Percentiles rank a stretch among this genome's conserved stretches.
phyloP scores from a whole-genome alignment of 2,113 vertebrate genomes.

The Otis tarda region DNA sequence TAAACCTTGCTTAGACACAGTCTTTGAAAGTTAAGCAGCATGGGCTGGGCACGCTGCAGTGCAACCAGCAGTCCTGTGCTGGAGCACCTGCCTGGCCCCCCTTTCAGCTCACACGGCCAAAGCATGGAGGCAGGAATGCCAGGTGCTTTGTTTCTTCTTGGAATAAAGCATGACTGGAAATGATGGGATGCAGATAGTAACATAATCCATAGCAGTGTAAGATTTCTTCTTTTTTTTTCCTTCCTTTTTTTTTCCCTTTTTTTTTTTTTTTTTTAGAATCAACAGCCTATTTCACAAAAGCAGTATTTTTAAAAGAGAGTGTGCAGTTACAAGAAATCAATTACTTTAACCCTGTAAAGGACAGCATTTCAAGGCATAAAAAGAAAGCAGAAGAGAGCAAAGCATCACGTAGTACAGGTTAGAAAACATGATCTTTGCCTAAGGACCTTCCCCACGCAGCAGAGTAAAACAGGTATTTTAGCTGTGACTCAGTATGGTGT shows the following conservation, averaged over 20 bases:
- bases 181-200: not conserved
- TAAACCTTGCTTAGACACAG: not conserved
- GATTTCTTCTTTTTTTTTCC: not conserved
- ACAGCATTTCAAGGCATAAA: not conserved
- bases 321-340: constrained; percentile 10
- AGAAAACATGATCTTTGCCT: constrained; percentile 20
- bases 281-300: not conserved
- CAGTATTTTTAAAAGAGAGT: not conserved
- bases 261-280: not conserved
- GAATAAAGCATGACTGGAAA: not conserved
- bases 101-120: not conserved
- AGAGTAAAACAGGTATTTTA: not conserved
- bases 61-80: not conserved
- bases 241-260: no score
- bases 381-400: not conserved
- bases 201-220: not conserved
- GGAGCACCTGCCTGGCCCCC: not conserved
- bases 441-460: not conserved
- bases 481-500: not conserved
- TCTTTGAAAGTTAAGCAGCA: not conserved
- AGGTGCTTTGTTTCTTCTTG: not conserved
- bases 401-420: not conserved
- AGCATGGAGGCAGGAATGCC: not conserved
- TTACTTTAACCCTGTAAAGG: constrained; percentile 18
- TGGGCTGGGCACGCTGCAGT: not conserved